Evolutionary conservation across 2,888 invertebrate species (phyloP), one percentile per base, ranked within the genome.

Genomic region (Aphidoletes aphidimyza): DNA sequence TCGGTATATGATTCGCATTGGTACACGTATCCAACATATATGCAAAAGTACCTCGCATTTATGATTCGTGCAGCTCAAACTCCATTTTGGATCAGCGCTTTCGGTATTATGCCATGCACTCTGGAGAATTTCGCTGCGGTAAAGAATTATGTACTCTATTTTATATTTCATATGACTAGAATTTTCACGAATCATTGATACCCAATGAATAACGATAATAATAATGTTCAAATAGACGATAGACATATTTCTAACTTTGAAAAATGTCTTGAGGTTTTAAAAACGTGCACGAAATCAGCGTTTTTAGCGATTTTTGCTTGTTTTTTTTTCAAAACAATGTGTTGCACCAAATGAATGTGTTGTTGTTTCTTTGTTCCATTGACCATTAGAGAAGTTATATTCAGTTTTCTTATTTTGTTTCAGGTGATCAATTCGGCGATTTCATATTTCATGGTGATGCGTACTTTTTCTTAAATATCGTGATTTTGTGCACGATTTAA

Each of bases 11-110:
- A 54, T 22, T 54, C 54, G 22, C n/a, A 54, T 22, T 54, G 54
- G 54, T 54, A 54, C 14, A 54, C 22, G 1, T 54, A 22, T 22
- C 54, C 54, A 14, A n/a, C 6, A 22, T 22, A 54, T 22, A 22
- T 54, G 54, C 54, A 54, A 54, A 54, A 54, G 22, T n/a, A 54
- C 22, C 22, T 3, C 14, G 54, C 54, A 54, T 54, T 54, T 54
- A 54, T 54, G 54, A 54, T 54, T n/a, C 54, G 54, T 54, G n/a
- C 54, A n/a, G 54, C 54, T 22, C 54, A 54, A 54, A 22, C 54
- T 3, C 54, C n/a, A 14, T 54, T 54, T 22, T 54, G 54, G 54
- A 54, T 54, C 9, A 54, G 54, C 22, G 54, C 54, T 22, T 54
- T 54, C 14, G 54, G 54, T 8, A 54, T 54, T 3, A 54, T 54